Base-by-base conservation (phyloP, 2,888 invertebrate species). In the Sphaerophoria taeniata region DNA sequence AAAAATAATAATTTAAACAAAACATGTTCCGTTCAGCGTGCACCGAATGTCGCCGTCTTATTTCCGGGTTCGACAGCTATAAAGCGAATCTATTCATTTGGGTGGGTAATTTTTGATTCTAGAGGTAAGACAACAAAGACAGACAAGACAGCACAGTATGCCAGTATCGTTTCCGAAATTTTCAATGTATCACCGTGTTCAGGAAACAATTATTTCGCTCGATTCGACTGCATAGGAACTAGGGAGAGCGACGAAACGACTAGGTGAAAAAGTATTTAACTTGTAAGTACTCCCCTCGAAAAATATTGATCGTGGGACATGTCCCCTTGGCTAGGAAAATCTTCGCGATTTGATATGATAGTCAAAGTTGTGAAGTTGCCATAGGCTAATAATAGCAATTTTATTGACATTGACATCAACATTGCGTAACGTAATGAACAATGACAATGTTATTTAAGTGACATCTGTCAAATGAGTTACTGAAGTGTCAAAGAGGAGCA, bases 1-100 rank as follows among this genome's bases (percentile, higher is more conserved):
- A n/a, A 11, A 34, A 55, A 53, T 56, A 67, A 73, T 81, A 71
- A 83, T 70, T 84, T 79, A 75, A 74, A 75, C 84, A 72, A 71
- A 67, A 72, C 81, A 76, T 81, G 84, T 80, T 84, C n/a, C n/a
- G n/a, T n/a, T n/a, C n/a, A n/a, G n/a, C n/a, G n/a, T n/a, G n/a
- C 77, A 58, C 47, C 65, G 24, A 67, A 55, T 65, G 39, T 47
- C 33, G 67, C 75, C 84, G 80, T 69, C 69, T 76, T 72, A 36
- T 53, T 86, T 82, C 85, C 81, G 85, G 85, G 77, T 73, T 65
- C 34, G 49, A 65, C 60, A 36, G 45, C 34, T 55, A n/a, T 71
- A 60, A 39, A 47, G 31, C 56, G 55, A 71, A 74, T 61, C 45
- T 14, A 34, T 67, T 45, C 34, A 67, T 53, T 34, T 49, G 47